These are phyloP conservation scores for Bagarius yarrelli DNA, from an alignment of 2,113 vertebrate genomes.

Conservation along the genomic window DNA sequence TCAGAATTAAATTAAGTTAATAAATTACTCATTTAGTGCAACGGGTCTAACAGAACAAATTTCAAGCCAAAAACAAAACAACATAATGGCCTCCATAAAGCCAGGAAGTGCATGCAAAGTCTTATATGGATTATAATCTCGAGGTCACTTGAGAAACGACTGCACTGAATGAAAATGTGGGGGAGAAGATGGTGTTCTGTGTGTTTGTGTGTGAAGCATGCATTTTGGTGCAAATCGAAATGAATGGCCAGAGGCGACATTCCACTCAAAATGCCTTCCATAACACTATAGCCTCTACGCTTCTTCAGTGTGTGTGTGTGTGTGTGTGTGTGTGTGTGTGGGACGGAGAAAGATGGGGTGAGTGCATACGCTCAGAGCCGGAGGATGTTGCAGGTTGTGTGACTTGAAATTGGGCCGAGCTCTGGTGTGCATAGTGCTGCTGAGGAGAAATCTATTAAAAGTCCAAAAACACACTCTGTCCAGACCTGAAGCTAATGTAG, in stretches of 20 bases:
- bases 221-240: slow-evolving; percentile 40
- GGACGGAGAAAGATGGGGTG: not conserved
- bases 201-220: slow-evolving; percentile 22
- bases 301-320: slow-evolving; percentile 20
- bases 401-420: slow-evolving; percentile 16
- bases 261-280: slow-evolving; percentile 50
- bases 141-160: not conserved
- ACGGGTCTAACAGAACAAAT: too few species aligned
- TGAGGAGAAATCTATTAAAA: slow-evolving; percentile 24
- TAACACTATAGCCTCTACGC: slow-evolving; percentile 41
- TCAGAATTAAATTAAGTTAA: not conserved
- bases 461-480: not conserved
- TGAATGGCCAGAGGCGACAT: slow-evolving; percentile 49
- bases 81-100: not conserved
- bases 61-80: too few species aligned
- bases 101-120: not conserved
- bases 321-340: slow-evolving; percentile 25
- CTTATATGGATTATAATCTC: not conserved
- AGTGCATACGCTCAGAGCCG: not conserved
- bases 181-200: slow-evolving; percentile 25
- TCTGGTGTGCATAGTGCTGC: slow-evolving; percentile 3
- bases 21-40: not conserved
- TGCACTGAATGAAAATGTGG: not conserved
- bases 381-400: slow-evolving; percentile 26
- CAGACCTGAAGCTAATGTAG: slow-evolving; percentile 24